Evolutionary conservation across 1,140 invertebrate species (phyloP), one percentile per base, ranked within the genome.

Genomic region (Panagrolaimus sp.): DNA sequence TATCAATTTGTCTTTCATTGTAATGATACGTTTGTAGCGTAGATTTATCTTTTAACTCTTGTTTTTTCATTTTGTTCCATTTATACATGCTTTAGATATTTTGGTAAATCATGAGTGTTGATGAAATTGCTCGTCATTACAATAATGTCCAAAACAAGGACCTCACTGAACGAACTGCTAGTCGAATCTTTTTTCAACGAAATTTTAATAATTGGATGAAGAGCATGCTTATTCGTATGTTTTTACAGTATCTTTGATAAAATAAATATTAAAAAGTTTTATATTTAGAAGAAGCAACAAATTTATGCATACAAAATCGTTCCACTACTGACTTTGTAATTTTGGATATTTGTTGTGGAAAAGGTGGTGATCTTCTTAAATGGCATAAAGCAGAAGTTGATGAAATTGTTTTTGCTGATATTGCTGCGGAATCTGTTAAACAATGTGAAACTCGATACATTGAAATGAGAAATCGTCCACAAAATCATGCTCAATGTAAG

Each of bases 171-270:
- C 86, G 96, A 63, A 89, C 88, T 71, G 88, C 92, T 78, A 96
- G 93, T 47, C 88, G 91, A 26, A 98, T 98, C 73, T 90, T 93
- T 78, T 90, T 91, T 80, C 87, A 98, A 85, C 87, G 96, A 73
- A 98, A 96, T 85, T 96, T 97, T 82, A 98, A 98, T 84, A 99
- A 99, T 84, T 98, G 95, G 95, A 90, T 96, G 9, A 98, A 99
- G 86, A 90, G 91, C 84, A 91, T 93, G 86, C 85, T 96, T 0
- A 96, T 98, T 76, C 88, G 88, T 89, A 65, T 46, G 71, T 45
- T 66, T 67, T 68, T 73, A 38, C n/a, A n/a, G n/a, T 38, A 43
- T 48, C 67, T 78, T 71, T 75, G 62, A 76, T 83, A 26, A 68
- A 80, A 12, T 67, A 24, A 0, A n/a, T 17, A 73, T 75, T 9